Conservation (phyloP, 1,140 invertebrate genomes). For the Leptinotarsa defecta region DNA sequence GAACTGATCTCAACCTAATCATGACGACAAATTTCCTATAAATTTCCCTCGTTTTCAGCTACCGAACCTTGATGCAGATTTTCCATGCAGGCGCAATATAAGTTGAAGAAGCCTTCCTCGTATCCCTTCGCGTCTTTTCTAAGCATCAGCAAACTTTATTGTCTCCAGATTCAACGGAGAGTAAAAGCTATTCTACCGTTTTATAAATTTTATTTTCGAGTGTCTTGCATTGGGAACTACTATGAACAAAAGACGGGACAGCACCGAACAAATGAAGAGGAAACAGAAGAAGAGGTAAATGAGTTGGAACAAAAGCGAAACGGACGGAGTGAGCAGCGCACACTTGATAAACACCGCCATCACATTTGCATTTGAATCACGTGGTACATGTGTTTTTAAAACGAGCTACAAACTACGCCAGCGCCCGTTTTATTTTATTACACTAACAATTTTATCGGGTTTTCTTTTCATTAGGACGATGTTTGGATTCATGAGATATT, state of each 20-base stretch:
- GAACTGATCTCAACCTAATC: no score
- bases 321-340: slow-evolving; percentile 41
- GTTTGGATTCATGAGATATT: slow-evolving; percentile 15
- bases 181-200: not conserved
- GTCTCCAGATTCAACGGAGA: not conserved
- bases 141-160: no score
- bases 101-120: no score
- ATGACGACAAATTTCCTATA: no score
- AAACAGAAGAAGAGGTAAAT: slow-evolving; percentile 50
- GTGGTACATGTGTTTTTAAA: slow-evolving; percentile 49
- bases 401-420: slow-evolving; percentile 29
- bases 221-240: slow-evolving; percentile 25
- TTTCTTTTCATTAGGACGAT: slow-evolving; percentile 23
- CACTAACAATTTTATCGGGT: slow-evolving; percentile 28
- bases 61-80: no score
- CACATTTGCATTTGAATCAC: slow-evolving; percentile 50
- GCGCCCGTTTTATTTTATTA: slow-evolving; percentile 26
- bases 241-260: slow-evolving; percentile 44
- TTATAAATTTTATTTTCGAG: slow-evolving; percentile 28
- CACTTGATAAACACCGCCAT: slow-evolving; percentile 50
- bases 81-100: no score
- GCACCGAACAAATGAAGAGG: slow-evolving; percentile 48
- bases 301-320: slow-evolving; percentile 49
- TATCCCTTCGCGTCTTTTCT: no score
- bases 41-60: no score